Conservation (phyloP, 1,140 invertebrate species). For the Drosophila mauritiana region DNA sequence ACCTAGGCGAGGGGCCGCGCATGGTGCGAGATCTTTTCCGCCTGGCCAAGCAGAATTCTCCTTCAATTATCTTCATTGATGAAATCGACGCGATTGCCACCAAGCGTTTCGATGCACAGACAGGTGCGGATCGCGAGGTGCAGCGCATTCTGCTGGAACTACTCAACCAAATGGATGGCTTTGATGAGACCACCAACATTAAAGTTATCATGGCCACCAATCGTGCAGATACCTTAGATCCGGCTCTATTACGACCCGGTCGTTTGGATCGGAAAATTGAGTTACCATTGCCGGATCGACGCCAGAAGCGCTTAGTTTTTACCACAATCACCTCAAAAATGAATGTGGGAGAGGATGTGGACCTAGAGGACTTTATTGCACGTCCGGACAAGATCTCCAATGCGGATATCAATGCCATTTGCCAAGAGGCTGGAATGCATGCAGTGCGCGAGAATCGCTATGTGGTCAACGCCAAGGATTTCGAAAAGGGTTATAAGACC, state of each 20-base stretch:
- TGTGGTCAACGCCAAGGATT: slow-evolving; percentile 99
- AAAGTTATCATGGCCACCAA: slow-evolving; percentile 99
- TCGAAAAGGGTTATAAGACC: slow-evolving; percentile 99
- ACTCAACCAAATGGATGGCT: slow-evolving; percentile 99
- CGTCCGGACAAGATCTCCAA: slow-evolving; percentile 99
- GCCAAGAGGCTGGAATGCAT: slow-evolving; percentile 98
- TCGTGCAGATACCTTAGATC: slow-evolving; percentile 97
- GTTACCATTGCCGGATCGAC: slow-evolving; percentile 98
- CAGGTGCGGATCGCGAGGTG: slow-evolving; percentile 99
- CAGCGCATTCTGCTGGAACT: slow-evolving; percentile 99
- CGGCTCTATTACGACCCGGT: slow-evolving; percentile 97
- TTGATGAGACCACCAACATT: slow-evolving; percentile 99
- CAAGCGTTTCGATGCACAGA: slow-evolving; percentile 99
- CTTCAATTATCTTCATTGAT: slow-evolving; percentile 99
- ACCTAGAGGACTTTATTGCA: slow-evolving; percentile 99
- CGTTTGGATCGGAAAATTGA: slow-evolving; percentile 99
- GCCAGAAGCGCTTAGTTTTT: slow-evolving; percentile 99
- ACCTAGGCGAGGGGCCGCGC: slow-evolving; percentile 98
- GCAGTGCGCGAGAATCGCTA: slow-evolving; percentile 98
- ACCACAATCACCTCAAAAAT: slow-evolving; percentile 99
- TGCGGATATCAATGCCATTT: slow-evolving; percentile 99
- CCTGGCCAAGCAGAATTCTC: slow-evolving; percentile 99
- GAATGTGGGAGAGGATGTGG: slow-evolving; percentile 99
- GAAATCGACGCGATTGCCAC: slow-evolving; percentile 99
- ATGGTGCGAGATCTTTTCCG: slow-evolving; percentile 99